A percentile compares a stretch with the other conserved stretches of the same genome.
Evolutionary conservation across 2,888 invertebrate species (phyloP).

Genomic region (Diarsia rubi): DNA sequence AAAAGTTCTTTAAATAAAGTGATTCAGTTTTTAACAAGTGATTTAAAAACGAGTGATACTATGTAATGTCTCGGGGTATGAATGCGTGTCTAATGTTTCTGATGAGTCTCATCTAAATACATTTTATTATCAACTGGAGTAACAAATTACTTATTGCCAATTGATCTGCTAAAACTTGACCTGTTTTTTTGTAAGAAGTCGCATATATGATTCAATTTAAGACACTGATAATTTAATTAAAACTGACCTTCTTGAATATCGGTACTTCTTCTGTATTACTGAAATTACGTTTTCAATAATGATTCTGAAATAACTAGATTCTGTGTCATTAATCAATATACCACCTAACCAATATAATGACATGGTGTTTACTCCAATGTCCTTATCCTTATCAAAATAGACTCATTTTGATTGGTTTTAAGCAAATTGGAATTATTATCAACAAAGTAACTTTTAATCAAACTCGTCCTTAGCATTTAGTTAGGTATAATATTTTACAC

Average conservation of each 20-base stretch:
- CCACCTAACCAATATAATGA: neutral
- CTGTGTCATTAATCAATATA: neutral
- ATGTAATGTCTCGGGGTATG: conserved; percentile 49
- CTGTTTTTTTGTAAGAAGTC: neutral
- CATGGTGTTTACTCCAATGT: neutral
- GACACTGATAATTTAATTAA: neutral
- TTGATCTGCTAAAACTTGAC: neutral
- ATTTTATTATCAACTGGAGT: neutral
- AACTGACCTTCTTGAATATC: neutral
- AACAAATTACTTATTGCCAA: neutral
- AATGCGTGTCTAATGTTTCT: neutral
- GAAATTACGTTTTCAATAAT: neutral
- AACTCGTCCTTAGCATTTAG: too few relatives aligned
- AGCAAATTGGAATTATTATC: too few relatives aligned
- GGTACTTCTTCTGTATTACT: neutral
- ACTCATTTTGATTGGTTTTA: too few relatives aligned
- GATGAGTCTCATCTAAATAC: neutral
- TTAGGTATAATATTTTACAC: too few relatives aligned
- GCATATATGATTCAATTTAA: neutral
- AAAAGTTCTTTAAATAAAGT: neutral
- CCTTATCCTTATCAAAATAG: too few relatives aligned
- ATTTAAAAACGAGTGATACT: neutral
- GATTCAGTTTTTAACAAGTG: neutral
- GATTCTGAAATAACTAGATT: neutral
- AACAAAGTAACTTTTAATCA: too few relatives aligned